Evolutionary conservation across 2,797 vertebrate genomes (phyloP), one percentile per base, ranked within the genome.

Genomic region (Lophius americanus): DNA sequence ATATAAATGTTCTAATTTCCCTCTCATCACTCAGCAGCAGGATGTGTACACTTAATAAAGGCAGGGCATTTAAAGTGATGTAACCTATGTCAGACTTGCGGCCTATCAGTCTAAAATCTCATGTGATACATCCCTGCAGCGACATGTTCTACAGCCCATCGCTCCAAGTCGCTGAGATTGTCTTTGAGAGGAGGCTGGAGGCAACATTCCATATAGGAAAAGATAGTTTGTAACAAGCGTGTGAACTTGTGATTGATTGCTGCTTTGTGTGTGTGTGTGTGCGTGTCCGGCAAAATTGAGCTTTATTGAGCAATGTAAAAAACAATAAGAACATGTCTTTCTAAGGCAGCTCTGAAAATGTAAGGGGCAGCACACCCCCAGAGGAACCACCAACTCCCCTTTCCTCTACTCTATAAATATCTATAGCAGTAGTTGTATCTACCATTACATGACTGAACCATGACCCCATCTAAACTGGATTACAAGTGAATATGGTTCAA

Each of bases 151-250:
- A 75, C 78, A 60, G 55, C 52, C 60, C 60, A 33, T 49, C 75
- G 43, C 43, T 83, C 85, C 86, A 87, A 72, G 81, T 80, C 68
- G 72, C 74, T 75, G 37, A 78, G 76, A 76, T 36, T 50, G 55
- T 74, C 51, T 76, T 81, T 62, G 43, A 68, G 52, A 71, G 33
- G 2, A 76, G 48, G 84, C 89, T 88, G 78, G 66, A 83, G 88
- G 86, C 88, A 73, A 82, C 78, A 90, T 87, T 88, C 83, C 84
- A 75, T 55, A 37, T 64, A 33, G 51, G 66, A 85, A 71, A 63
- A 79, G 66, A 68, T 33, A 51, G 62, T 59, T 61, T 68, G 37
- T 53, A 57, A 66, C 53, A 49, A 23, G 36, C 36, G 43, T 8
- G 7, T 32, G 41, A 44, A 11, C 43, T 12, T 11, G 35, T 39